phyloP scores from a whole-genome alignment of 2,888 invertebrate species.

The Linnaemya tessellans region DNA sequence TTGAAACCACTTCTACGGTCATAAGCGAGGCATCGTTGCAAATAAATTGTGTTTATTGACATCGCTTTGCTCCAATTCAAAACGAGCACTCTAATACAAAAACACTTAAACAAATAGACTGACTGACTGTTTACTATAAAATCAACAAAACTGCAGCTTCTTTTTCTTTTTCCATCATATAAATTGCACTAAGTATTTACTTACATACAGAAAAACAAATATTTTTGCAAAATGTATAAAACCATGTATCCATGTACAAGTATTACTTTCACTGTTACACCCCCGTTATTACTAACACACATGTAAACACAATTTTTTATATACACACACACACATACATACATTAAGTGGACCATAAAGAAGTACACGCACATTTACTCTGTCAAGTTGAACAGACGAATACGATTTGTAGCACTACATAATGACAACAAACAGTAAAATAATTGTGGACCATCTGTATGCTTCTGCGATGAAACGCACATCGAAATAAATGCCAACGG shows the following conservation, averaged over 20 bases:
- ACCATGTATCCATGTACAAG: background rate
- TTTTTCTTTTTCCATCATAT: background rate
- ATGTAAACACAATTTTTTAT: slow-evolving; percentile 17
- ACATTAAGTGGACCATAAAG: slow-evolving; percentile 62
- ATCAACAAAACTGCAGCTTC: slow-evolving; percentile 50
- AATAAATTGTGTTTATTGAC: slow-evolving; percentile 66
- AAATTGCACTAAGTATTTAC: background rate
- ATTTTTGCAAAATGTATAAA: background rate
- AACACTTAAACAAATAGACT: slow-evolving; percentile 18
- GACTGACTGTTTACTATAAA: slow-evolving; percentile 34
- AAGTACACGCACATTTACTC: slow-evolving; percentile 58
- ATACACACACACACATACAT: background rate
- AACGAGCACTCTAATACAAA: slow-evolving; percentile 14
- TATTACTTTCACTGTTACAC: slow-evolving; percentile 29
- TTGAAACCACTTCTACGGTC: background rate
- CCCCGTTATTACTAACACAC: background rate
- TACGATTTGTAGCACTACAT: slow-evolving; percentile 33
- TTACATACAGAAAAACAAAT: background rate
- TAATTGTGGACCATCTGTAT: slow-evolving; percentile 66
- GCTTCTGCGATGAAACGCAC: background rate
- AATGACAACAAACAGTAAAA: slow-evolving; percentile 49
- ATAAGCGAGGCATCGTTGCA: slow-evolving; percentile 34
- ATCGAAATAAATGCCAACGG: background rate
- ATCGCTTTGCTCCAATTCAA: slow-evolving; percentile 27
- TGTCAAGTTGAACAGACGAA: slow-evolving; percentile 44